Conservation (phyloP, 2,888 invertebrate genomes). For the Strigamia maritima region DNA sequence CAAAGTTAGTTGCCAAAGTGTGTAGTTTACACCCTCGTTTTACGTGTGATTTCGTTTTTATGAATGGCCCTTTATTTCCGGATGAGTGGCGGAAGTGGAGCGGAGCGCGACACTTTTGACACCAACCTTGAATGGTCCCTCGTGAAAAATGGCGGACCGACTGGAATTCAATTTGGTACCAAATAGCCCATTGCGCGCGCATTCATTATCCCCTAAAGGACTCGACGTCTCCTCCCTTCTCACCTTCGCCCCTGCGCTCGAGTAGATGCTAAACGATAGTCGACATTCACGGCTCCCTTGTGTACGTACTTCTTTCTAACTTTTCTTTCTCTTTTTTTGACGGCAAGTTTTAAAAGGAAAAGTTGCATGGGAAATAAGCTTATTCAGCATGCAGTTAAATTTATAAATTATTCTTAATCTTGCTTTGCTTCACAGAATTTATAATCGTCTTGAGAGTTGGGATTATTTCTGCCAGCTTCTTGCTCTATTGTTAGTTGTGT, state of each 20-base stretch:
- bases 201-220: conserved; percentile 34
- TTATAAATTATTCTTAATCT: too few species aligned
- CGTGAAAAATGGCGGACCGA: conserved; percentile 32
- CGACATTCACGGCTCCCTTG: conserved; percentile 15
- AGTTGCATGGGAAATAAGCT: neutral
- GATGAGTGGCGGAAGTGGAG: conserved; percentile 34
- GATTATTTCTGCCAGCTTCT: too few species aligned
- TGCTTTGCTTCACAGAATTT: too few species aligned
- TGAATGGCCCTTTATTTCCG: conserved; percentile 32
- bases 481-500: too few species aligned
- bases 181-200: conserved; percentile 34
- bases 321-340: neutral
- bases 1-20: conserved; percentile 1
- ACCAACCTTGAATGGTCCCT: conserved; percentile 31
- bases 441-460: too few species aligned
- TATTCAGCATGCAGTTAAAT: too few species aligned
- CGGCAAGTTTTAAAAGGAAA: neutral
- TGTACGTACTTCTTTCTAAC: neutral
- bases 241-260: neutral
- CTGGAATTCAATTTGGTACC: conserved; percentile 34
- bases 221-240: conserved; percentile 16
- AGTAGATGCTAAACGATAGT: conserved; percentile 30
- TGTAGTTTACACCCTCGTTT: conserved; percentile 3
- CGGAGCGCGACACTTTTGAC: conserved; percentile 24
- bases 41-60: conserved; percentile 30